These are phyloP conservation scores for Lerema accius DNA, from an alignment of 1,140 invertebrate species.

Conservation along the genomic window DNA sequence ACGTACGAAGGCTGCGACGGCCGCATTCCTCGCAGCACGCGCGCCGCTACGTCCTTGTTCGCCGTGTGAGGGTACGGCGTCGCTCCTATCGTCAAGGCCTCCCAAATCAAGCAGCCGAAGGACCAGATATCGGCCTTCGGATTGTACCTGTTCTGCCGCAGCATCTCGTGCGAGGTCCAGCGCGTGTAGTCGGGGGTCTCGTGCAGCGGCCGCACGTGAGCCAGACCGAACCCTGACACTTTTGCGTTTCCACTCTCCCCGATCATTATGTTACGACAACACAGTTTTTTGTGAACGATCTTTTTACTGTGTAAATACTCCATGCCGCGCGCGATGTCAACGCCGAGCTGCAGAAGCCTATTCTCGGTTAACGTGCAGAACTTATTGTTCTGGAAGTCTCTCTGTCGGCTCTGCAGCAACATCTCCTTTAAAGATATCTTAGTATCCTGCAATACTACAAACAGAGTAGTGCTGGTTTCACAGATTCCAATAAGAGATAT, in stretches of 20 bases:
- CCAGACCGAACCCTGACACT: conserved; percentile 88
- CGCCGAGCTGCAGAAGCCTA: conserved; percentile 83
- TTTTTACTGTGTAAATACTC: conserved; percentile 85
- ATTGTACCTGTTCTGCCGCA: conserved; percentile 86
- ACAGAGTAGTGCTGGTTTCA: conserved; percentile 88
- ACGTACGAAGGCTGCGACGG: conserved; percentile 89
- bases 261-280: conserved; percentile 87
- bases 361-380: conserved; percentile 86
- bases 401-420: conserved; percentile 85
- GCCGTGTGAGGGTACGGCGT: conserved; percentile 89
- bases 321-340: conserved; percentile 86
- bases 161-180: conserved; percentile 91
- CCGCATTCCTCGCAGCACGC: conserved; percentile 87
- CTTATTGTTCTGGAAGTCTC: conserved; percentile 84
- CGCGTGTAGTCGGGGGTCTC: conserved; percentile 86
- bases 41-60: conserved; percentile 87
- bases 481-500: conserved; percentile 90
- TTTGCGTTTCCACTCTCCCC: conserved; percentile 85
- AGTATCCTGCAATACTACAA: conserved; percentile 87
- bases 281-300: conserved; percentile 88
- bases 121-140: conserved; percentile 92
- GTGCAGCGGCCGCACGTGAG: conserved; percentile 77
- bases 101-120: conserved; percentile 92
- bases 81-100: conserved; percentile 91
- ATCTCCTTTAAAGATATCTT: conserved; percentile 87